Percentiles rank a stretch among this genome's conserved stretches.
These are phyloP conservation scores for Poecilia gillii DNA, from an alignment of 2,797 vertebrate genomes.

Conservation along the genomic window DNA sequence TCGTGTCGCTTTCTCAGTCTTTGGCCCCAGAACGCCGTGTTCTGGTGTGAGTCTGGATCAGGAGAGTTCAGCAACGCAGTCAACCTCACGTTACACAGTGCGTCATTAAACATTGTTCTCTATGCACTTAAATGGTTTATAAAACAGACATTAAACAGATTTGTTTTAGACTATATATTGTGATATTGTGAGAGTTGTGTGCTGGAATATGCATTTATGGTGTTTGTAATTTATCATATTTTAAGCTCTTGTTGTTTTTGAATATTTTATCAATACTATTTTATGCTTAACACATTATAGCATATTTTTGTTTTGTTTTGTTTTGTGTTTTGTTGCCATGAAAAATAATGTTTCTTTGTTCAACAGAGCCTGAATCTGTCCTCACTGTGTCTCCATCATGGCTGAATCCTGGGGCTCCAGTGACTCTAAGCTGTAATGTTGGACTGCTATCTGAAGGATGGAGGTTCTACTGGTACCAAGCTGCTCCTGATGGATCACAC, in stretches of 20 bases:
- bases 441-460: no score
- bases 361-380: not conserved
- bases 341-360: not conserved
- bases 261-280: not conserved
- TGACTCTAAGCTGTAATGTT: no score
- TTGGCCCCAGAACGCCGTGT: not conserved
- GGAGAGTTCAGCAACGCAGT: not conserved
- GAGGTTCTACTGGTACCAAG: slow-evolving; percentile 13
- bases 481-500: not conserved
- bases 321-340: no score
- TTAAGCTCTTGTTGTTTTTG: not conserved
- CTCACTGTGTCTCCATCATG: no score
- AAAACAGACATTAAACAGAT: no score
- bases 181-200: no score
- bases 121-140: not conserved
- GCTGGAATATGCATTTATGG: no score
- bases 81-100: not conserved
- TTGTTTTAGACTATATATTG: no score
- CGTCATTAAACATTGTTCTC: not conserved
- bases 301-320: no score
- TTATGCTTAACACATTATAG: not conserved
- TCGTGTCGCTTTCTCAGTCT: not conserved
- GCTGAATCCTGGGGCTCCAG: no score
- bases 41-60: not conserved
- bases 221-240: not conserved